Evolutionary conservation across 2,888 invertebrate genomes (phyloP), one percentile per base, ranked within the genome.

Genomic region (Chrysomela aeneicollis): DNA sequence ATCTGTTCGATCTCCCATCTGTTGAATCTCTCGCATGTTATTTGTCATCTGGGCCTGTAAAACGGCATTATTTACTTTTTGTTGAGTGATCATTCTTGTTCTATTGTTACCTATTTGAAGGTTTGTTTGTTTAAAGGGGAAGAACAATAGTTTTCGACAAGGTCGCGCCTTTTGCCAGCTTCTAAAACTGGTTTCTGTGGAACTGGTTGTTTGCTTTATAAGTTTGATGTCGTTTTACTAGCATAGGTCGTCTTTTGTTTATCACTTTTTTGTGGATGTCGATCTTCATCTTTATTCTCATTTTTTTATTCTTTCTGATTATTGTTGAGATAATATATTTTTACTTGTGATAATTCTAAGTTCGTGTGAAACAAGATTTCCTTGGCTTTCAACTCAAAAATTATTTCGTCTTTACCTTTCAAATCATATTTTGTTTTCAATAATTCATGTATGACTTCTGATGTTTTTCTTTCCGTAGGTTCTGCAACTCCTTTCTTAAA

Each of bases 241-340:
- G 47, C 47, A 17, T 47, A 47, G 47, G 47, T 47, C 47, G 47
- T 15, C 47, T 32, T 54, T 54, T 54, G 54, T 54, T 54, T 17
- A 54, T 32, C 30, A 54, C 54, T 54, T 54, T 50, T 54, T 32
- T 54, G 54, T 54, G 30, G 54, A 54, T 54, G 54, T 54, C 32
- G 54, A 32, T 54, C 54, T 32, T 32, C 17, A n/a, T n/a, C n/a
- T 54, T 54, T 30, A 54, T 32, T 32, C 17, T 54, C 54, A 26
- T 32, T 30, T 17, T 54, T 54, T 54, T n/a, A 30, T 32, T 10
- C 54, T 26, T 26, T 30, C 35, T 15, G 54, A n/a, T n/a, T 54
- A 17, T 47, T 47, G 47, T 47, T 15, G 2, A 47, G 18, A 47
- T 47, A 10, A 6, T 47, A 1, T 47, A 47, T 54, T 54, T 54